Evolutionary conservation across 2,113 vertebrate genomes (phyloP).

Genomic region (Ursus arctos): DNA sequence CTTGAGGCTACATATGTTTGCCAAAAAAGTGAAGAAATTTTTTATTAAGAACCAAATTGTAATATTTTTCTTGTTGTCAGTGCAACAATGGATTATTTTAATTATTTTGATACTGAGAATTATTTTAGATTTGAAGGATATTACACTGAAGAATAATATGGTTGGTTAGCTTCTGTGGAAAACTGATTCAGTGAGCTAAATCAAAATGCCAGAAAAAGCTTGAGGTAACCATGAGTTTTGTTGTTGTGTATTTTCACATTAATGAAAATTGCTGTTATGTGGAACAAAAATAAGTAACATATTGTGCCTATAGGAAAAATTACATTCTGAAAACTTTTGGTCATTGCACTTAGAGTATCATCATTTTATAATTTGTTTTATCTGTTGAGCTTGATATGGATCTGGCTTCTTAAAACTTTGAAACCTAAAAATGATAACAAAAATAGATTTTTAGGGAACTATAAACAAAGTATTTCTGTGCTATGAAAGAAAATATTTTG

Average conservation of each 20-base stretch:
- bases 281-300: background rate
- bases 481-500: background rate
- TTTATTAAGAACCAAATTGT: background rate
- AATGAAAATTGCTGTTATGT: background rate
- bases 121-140: background rate
- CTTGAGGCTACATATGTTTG: background rate
- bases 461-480: background rate
- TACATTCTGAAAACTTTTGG: background rate
- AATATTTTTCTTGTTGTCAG: background rate
- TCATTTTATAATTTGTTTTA: background rate
- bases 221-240: background rate
- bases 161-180: background rate
- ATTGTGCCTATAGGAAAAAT: background rate
- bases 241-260: background rate
- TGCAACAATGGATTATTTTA: background rate
- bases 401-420: background rate
- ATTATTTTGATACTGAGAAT: slow-evolving; percentile 6
- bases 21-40: background rate
- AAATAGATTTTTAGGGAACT: background rate
- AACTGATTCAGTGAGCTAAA: background rate
- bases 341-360: background rate
- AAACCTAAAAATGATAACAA: background rate
- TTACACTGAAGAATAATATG: background rate
- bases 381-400: background rate
- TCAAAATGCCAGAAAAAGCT: background rate